phyloP scores from a whole-genome alignment of 1,140 invertebrate species.

The Harlomillsia oculata region DNA sequence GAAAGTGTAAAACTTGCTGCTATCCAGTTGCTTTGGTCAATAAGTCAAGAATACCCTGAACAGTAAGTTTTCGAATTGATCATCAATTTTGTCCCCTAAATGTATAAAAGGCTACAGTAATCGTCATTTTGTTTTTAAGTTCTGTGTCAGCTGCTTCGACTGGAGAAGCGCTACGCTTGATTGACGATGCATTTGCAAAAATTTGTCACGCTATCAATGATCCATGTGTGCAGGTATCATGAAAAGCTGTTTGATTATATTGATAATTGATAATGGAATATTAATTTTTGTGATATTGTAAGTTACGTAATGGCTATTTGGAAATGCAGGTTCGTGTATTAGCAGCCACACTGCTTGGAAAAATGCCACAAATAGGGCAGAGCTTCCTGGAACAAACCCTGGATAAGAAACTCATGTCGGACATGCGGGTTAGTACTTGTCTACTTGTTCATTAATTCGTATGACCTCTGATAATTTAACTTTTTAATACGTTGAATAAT shows the following conservation, averaged over 20 bases:
- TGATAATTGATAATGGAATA: not conserved
- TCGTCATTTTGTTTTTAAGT: too few species aligned
- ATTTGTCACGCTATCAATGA: conserved; percentile 90
- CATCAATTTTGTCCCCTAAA: too few species aligned
- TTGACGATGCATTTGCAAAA: conserved; percentile 94
- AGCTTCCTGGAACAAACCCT: conserved; percentile 89
- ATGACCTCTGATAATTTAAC: not conserved
- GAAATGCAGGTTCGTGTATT: conserved; percentile 57
- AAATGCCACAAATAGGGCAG: conserved; percentile 74
- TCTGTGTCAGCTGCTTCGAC: too few species aligned
- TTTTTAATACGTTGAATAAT: conserved; percentile 7
- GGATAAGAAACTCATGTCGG: conserved; percentile 98
- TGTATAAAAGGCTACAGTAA: too few species aligned
- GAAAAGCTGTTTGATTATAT: not conserved
- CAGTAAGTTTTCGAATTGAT: conserved; percentile 55
- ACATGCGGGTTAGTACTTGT: conserved; percentile 60
- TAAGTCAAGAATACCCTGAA: conserved; percentile 78
- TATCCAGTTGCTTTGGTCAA: conserved; percentile 70
- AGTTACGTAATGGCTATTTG: conserved; percentile 28
- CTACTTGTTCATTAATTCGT: conserved; percentile 8
- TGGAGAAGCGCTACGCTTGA: conserved; percentile 59
- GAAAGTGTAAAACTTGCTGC: conserved; percentile 82
- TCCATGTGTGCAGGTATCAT: conserved; percentile 47
- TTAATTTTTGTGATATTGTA: not conserved
- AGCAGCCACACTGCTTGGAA: conserved; percentile 71